Evolutionary conservation across 2,797 vertebrate species (phyloP).

Genomic region (Muscicapa comitata): DNA sequence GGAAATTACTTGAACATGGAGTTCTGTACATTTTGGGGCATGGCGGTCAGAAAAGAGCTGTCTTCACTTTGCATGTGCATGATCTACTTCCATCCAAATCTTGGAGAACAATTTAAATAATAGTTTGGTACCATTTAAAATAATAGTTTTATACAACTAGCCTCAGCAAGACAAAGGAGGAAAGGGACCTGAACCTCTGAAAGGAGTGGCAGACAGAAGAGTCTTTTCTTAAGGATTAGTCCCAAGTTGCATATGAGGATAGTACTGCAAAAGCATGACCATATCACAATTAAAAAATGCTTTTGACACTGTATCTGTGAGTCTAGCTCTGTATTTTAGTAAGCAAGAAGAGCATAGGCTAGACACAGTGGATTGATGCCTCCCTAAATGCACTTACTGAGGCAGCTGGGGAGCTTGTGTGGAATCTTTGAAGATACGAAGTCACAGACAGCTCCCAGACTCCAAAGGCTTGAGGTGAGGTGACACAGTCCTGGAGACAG

Average conservation of each 20-base stretch:
- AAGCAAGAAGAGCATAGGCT: not conserved
- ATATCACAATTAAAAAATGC: not conserved
- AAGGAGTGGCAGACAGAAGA: not conserved
- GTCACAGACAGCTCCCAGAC: not conserved
- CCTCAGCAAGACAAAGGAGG: not conserved
- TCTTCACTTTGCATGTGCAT: not conserved
- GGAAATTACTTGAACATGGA: not conserved
- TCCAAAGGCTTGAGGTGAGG: not conserved
- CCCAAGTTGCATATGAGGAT: not conserved
- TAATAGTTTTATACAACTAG: not conserved
- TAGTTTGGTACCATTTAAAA: not conserved
- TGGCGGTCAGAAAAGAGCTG: not conserved
- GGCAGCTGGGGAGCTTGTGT: not conserved
- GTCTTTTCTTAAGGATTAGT: not conserved
- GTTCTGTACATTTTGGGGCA: fast-evolving
- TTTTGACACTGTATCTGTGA: not conserved
- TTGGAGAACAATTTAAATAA: not conserved
- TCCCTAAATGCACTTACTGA: not conserved
- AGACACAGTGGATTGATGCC: not conserved
- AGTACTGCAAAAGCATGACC: not conserved
- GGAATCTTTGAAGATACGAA: fast-evolving
- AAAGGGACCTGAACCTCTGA: not conserved
- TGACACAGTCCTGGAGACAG: not conserved
- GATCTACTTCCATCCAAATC: not conserved
- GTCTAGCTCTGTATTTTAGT: not conserved